Evolutionary conservation across 2,113 vertebrate genomes (phyloP).

Genomic region (Brachyhypopomus occidentalis): DNA sequence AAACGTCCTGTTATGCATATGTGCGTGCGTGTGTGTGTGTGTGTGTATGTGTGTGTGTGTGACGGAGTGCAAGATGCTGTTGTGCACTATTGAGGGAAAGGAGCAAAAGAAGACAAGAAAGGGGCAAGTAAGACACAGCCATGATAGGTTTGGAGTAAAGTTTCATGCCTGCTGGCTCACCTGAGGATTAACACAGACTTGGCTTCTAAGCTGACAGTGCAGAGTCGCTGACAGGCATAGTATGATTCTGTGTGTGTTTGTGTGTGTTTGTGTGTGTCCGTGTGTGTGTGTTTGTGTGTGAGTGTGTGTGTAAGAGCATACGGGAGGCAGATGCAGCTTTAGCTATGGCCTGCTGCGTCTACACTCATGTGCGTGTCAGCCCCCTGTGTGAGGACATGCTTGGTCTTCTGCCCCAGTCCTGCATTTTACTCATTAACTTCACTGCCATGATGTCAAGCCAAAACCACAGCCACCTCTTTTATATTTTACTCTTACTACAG

Average conservation of each 20-base stretch:
- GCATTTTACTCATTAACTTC: conserved; percentile 54
- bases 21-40: conserved; percentile 54
- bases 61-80: conserved; percentile 43
- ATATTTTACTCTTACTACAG: conserved; percentile 66
- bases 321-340: conserved; percentile 11
- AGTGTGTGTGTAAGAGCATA: background rate
- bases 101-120: conserved; percentile 46
- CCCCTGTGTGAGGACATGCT: conserved; percentile 29
- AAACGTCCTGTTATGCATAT: conserved; percentile 53
- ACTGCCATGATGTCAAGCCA: conserved; percentile 71
- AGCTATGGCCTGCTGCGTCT: conserved; percentile 33
- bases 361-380: conserved; percentile 43
- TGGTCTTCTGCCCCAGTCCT: conserved; percentile 61
- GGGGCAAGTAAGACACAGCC: conserved; percentile 32
- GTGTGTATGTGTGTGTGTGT: conserved; percentile 34
- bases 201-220: conserved; percentile 61
- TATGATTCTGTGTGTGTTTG: conserved; percentile 23
- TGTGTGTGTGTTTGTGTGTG: conserved; percentile 28
- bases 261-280: conserved; percentile 33
- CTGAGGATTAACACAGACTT: conserved; percentile 59
- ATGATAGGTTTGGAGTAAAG: conserved; percentile 57
- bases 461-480: conserved; percentile 67
- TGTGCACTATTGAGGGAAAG: conserved; percentile 31
- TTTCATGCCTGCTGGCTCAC: conserved; percentile 66
- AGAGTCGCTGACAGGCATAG: conserved; percentile 33